Conservation (phyloP, 2,888 invertebrate genomes). For the Rhorus exstirpatorius region DNA sequence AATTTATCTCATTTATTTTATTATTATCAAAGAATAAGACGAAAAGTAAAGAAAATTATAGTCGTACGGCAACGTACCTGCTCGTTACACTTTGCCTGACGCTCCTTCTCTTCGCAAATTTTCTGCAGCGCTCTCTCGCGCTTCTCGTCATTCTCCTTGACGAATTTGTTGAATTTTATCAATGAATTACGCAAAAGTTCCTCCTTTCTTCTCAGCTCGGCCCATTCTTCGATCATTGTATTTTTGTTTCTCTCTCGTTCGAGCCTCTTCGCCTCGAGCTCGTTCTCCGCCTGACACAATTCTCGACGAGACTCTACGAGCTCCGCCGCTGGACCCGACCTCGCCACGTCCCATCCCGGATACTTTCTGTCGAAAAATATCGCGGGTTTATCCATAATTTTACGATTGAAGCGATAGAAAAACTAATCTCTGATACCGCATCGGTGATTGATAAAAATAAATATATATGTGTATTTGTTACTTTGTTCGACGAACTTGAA, state of each 20-base stretch:
- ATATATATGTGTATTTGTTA: constrained; percentile 77
- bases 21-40: neutral
- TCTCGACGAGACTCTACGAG: constrained; percentile 88
- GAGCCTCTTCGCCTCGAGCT: constrained; percentile 86
- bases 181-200: constrained; percentile 88
- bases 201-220: constrained; percentile 87
- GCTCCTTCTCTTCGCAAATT: constrained; percentile 87
- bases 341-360: constrained; percentile 89
- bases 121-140: constrained; percentile 88
- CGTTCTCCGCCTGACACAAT: constrained; percentile 87
- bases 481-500: constrained; percentile 87
- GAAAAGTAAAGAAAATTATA: neutral
- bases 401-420: neutral
- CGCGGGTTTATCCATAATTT: neutral
- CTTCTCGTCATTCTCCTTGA: constrained; percentile 89
- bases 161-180: constrained; percentile 89
- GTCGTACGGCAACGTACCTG: too few species aligned
- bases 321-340: constrained; percentile 87
- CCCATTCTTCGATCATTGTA: constrained; percentile 87
- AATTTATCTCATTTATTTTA: too few species aligned
- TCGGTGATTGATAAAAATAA: constrained; percentile 54
- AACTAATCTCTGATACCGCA: too few species aligned
- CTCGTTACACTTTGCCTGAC: constrained; percentile 86
- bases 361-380: constrained; percentile 86
- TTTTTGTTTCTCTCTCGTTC: constrained; percentile 86